Base-by-base conservation (phyloP, 1,140 invertebrate species). In the Druon quercuslanigerum region DNA sequence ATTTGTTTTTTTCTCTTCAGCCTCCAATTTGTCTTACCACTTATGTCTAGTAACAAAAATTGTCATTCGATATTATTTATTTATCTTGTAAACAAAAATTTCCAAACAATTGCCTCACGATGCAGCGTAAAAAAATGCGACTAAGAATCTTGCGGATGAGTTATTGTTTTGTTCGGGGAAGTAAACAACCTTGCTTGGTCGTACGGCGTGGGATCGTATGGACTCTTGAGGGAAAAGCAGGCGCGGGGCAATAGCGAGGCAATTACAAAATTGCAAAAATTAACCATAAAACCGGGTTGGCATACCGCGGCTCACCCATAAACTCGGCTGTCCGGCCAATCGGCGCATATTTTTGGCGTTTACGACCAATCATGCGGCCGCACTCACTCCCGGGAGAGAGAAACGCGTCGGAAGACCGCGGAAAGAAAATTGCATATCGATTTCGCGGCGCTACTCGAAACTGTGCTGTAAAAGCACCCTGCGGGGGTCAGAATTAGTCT, bases 211-310 rank as follows among this genome's bases (percentile, higher is more conserved):
- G 57, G 56, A 60, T 60, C 56, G 33, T 25, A 11, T 14, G 13
- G 4, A 33, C 25, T 33, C 25, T 33, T 2, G 20, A 25, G 16
- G 20, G 14, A 66, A 66, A 66, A 66, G 25, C 52, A 19, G 56
- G 56, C 12, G 74, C 70, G 76, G 82, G 25, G 25, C 25, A 33
- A 33, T 33, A 4, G 25, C 25, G 25, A 33, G 75, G 86, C 87
- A 89, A 89, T 90, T 89, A 90, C 88, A 84, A 88, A 90, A 90
- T 90, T 89, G 87, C 84, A 87, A 89, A 90, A 89, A 89, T 87
- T 87, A 87, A 85, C 84, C 87, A 86, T 90, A 88, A 90, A 90
- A 90, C 80, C 76, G 77, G 72, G 70, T 78, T 72, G 77, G 83
- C 80, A 80, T 84, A 60, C 80, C 78, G 46, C 74, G 76, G 56